Percentiles rank a stretch among this genome's conserved stretches.
These are phyloP conservation scores for Periphyllus acericola DNA, from an alignment of 2,888 invertebrate genomes.

Conservation along the genomic window DNA sequence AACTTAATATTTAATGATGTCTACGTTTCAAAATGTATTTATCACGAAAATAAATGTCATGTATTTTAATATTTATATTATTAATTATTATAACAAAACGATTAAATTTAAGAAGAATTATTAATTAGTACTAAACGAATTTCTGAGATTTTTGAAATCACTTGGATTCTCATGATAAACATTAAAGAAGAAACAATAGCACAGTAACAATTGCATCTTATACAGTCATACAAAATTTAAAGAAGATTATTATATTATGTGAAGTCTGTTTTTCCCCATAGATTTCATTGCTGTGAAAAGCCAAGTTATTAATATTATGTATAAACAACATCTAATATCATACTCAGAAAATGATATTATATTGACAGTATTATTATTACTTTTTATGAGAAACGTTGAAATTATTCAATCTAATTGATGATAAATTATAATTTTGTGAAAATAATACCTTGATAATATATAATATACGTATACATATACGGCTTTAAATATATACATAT, in stretches of 20 bases:
- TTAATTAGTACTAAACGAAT: neutral
- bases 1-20: too few relatives aligned
- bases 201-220: conserved; percentile 10
- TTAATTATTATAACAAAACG: neutral
- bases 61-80: too few relatives aligned
- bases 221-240: conserved; percentile 1
- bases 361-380: neutral
- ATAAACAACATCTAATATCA: neutral
- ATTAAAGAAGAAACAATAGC: conserved; percentile 10
- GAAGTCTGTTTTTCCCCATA: conserved; percentile 11
- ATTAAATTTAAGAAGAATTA: conserved; percentile 8
- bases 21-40: too few relatives aligned
- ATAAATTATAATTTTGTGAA: neutral
- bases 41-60: too few relatives aligned
- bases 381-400: neutral
- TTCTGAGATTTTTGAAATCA: neutral
- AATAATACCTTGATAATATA: neutral
- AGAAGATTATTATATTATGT: conserved; percentile 41
- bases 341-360: neutral
- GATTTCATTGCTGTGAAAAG: neutral
- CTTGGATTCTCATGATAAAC: neutral
- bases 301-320: conserved; percentile 2
- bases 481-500: neutral
- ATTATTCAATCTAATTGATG: neutral
- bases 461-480: too few relatives aligned